Percentiles rank a stretch among this genome's conserved stretches.
Evolutionary conservation across 2,888 invertebrate species (phyloP).

Genomic region (Chouioia cunea): DNA sequence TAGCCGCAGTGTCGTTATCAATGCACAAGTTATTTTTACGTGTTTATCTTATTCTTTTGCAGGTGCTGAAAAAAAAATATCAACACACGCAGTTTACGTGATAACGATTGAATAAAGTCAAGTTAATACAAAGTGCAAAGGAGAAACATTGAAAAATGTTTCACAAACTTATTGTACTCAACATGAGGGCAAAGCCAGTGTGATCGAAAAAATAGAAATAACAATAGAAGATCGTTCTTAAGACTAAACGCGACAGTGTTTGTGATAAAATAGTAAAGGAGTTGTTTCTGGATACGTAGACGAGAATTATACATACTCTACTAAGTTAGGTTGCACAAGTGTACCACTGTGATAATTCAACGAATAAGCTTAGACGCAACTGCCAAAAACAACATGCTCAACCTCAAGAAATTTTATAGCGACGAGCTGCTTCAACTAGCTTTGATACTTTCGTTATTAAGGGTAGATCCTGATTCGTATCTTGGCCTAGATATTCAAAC

Average conservation of each 20-base stretch:
- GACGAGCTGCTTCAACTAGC: slow-evolving; percentile 87
- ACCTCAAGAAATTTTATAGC: slow-evolving; percentile 84
- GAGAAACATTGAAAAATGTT: slow-evolving; percentile 48
- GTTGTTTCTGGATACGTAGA: slow-evolving; percentile 13
- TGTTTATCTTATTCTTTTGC: slow-evolving; percentile 31
- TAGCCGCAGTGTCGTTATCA: too few species aligned
- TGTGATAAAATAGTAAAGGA: slow-evolving; percentile 44
- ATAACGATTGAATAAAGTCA: slow-evolving; percentile 25
- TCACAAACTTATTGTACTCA: slow-evolving; percentile 53
- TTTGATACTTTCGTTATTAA: slow-evolving; percentile 82
- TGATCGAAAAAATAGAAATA: slow-evolving; percentile 45
- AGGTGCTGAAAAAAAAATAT: slow-evolving; percentile 33
- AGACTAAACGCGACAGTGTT: slow-evolving; percentile 31
- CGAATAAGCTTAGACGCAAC: slow-evolving; percentile 14
- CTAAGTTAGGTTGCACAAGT: slow-evolving; percentile 15
- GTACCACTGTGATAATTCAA: slow-evolving; percentile 29
- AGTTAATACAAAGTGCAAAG: slow-evolving; percentile 1
- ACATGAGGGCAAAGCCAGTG: slow-evolving; percentile 53
- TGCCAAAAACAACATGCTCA: slow-evolving; percentile 74
- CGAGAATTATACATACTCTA: slow-evolving; percentile 2
- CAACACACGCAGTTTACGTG: slow-evolving; percentile 12
- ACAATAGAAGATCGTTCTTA: background rate
- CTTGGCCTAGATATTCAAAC: slow-evolving; percentile 74
- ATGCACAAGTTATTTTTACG: slow-evolving; percentile 12
- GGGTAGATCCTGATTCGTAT: slow-evolving; percentile 81